Percentiles rank a stretch among this genome's conserved stretches.
Evolutionary conservation across 92 coral and sea anemone species (phyloP).

Genomic region (Porites divaricata): DNA sequence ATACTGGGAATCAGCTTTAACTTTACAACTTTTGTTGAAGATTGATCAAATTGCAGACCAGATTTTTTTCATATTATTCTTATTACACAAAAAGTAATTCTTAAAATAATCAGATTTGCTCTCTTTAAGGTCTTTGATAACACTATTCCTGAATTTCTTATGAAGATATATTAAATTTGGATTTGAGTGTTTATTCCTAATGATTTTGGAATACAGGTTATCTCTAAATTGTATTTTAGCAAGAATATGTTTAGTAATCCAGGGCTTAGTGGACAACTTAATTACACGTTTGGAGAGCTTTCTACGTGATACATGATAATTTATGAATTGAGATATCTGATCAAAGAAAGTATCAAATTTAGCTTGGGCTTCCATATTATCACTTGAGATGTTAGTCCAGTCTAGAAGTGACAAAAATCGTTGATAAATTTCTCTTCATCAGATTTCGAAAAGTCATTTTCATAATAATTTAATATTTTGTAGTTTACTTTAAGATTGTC

Average conservation of each 20-base stretch:
- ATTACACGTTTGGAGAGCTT: not conserved
- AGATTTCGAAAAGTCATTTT: not conserved
- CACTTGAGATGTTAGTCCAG: not conserved
- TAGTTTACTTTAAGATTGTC: too few relatives aligned
- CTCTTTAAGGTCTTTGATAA: not conserved
- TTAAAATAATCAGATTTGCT: not conserved
- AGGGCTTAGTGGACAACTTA: not conserved
- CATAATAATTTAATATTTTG: too few relatives aligned
- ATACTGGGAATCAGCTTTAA: too few relatives aligned
- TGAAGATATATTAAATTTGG: too few relatives aligned
- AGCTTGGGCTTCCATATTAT: not conserved
- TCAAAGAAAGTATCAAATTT: too few relatives aligned
- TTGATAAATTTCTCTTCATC: not conserved
- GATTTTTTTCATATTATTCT: too few relatives aligned
- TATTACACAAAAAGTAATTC: not conserved
- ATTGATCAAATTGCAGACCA: not conserved
- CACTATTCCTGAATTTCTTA: not conserved
- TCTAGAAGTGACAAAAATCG: not conserved
- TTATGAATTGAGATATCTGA: not conserved
- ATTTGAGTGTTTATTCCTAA: too few relatives aligned
- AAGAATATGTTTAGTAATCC: not conserved
- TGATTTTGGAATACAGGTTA: not conserved
- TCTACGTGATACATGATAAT: not conserved
- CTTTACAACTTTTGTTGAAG: too few relatives aligned
- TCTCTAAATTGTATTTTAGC: not conserved